These are phyloP conservation scores for Sarcophilus harrisii DNA, from an alignment of 2,797 vertebrate species.

Conservation along the genomic window DNA sequence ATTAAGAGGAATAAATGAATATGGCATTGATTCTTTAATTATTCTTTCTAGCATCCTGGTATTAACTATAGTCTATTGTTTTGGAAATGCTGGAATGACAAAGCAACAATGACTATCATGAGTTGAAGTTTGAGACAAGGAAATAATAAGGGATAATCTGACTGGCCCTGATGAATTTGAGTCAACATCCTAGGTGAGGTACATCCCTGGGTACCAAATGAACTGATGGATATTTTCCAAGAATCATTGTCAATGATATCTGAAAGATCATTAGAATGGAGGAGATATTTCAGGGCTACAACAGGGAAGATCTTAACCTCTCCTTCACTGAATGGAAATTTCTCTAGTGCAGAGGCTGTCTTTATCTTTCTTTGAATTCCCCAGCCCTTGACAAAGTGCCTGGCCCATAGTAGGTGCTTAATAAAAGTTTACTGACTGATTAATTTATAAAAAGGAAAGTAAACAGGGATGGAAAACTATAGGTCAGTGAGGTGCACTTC, in stretches of 20 bases:
- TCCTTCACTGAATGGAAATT: neutral
- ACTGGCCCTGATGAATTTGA: neutral
- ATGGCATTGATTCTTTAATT: constrained; percentile 33
- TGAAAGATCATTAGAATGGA: neutral
- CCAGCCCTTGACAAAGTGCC: neutral
- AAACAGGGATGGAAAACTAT: neutral
- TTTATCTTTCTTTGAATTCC: neutral
- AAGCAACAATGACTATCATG: neutral
- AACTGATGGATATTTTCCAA: neutral
- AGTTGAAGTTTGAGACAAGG: neutral
- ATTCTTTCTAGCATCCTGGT: neutral
- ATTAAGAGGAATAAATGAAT: constrained; percentile 35
- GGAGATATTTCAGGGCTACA: neutral
- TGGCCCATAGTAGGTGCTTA: neutral
- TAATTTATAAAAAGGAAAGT: neutral
- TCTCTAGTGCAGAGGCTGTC: neutral
- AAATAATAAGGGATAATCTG: neutral
- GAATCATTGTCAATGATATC: neutral
- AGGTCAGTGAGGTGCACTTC: neutral
- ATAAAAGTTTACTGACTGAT: neutral
- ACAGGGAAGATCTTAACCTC: neutral
- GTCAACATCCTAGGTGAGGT: neutral
- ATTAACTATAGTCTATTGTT: constrained; percentile 1
- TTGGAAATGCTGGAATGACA: neutral
- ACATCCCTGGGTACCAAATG: neutral